Evolutionary conservation across 2,113 vertebrate genomes (phyloP), one percentile per base, ranked within the genome.

Genomic region (Gadus macrocephalus): DNA sequence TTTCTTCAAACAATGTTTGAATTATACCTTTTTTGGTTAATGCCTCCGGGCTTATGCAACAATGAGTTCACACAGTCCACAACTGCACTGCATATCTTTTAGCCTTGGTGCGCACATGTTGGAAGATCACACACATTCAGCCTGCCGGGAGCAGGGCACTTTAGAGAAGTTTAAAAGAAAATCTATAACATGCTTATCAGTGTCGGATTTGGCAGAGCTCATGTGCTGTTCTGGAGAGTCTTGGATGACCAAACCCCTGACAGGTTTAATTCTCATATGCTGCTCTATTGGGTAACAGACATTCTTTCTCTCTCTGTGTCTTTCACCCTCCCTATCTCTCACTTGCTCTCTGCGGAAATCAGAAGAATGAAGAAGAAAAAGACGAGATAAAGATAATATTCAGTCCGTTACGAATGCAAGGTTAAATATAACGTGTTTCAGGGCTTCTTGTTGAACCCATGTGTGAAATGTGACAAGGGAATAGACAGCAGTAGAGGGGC

Each of bases 151-250:
- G 38, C 11, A 11, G 38, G 2, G 38, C 1, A 11, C 11, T 42
- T 42, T 42, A 55, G 64, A 72, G 61, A 7, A 65, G 71, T 25
- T 62, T 61, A 71, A 60, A 64, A 62, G 68, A 42, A 42, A 42
- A 42, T 42, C 55, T 63, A 75, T 69, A 76, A 74, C 3, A 53
- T 56, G 60, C 71, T 82, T 79, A 77, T 83, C 75, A 62, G 53
- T 25, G 69, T 59, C 58, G 20, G 62, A 17, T 72, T 64, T 55
- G 62, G 68, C 53, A 67, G 20, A 63, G 73, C 77, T 66, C 70
- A 5, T 66, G 66, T 68, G 72, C 3, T 78, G 76, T 83, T 74
- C 76, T 77, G 42, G 64, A 68, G 16, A 3, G 66, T 72, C 62
- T 55, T 58, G 19, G 74, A 70, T 15, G 12, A 3, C 25, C 62